Conservation (phyloP, 2,797 vertebrate species). For the Iguana delicatissima region DNA sequence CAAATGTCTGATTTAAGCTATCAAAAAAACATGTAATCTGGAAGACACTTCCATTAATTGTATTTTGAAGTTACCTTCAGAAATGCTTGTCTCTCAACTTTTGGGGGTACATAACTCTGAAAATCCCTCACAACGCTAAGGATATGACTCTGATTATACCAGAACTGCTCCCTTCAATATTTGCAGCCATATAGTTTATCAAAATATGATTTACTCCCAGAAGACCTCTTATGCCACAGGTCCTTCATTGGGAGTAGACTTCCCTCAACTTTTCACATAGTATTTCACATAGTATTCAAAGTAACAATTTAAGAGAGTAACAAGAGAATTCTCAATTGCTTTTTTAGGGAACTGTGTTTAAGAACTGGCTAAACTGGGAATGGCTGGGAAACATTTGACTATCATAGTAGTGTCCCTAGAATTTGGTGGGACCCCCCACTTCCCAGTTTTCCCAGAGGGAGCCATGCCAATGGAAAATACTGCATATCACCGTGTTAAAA, state of each 20-base stretch:
- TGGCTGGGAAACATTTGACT: not conserved
- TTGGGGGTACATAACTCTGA: not conserved
- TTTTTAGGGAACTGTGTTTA: not conserved
- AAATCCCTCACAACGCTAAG: conserved; percentile 31
- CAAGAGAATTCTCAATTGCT: not conserved
- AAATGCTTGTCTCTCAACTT: conserved; percentile 21
- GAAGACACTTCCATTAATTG: not conserved
- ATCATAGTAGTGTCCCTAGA: not conserved
- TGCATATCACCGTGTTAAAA: not conserved
- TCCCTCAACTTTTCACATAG: not conserved
- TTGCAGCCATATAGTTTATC: not conserved
- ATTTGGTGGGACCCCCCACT: not conserved
- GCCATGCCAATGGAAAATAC: not conserved
- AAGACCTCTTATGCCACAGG: not conserved
- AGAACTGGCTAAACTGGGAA: not conserved
- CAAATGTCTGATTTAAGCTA: not conserved
- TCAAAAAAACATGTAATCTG: not conserved
- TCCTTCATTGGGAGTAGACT: too few species aligned
- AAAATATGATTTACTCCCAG: not conserved
- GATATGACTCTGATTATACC: not conserved
- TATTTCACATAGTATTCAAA: not conserved
- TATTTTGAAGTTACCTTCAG: conserved; percentile 29
- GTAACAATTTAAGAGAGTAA: not conserved
- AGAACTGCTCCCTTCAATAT: not conserved
- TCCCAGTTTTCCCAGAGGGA: not conserved